A percentile compares a stretch with the other conserved stretches of the same genome.
phyloP scores from a whole-genome alignment of 2,888 invertebrate genomes.

The Erannis defoliaria region DNA sequence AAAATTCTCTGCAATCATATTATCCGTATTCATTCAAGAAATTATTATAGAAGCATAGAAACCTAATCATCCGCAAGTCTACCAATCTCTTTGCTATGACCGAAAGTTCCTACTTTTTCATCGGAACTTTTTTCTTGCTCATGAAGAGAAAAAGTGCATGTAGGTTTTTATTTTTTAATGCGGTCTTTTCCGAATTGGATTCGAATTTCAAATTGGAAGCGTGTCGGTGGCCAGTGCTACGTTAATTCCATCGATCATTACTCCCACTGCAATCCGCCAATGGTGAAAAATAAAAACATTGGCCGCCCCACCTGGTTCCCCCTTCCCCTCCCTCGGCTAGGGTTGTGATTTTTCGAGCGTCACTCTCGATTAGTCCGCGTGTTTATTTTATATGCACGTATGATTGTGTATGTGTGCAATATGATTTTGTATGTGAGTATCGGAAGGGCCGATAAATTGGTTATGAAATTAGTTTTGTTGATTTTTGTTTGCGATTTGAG shows the following conservation, averaged over 20 bases:
- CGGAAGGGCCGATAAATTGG: conserved; percentile 48
- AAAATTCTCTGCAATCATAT: not conserved
- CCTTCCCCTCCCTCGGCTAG: conserved; percentile 62
- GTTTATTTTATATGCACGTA: conserved; percentile 40
- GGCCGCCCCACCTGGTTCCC: conserved; percentile 71
- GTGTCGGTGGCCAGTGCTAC: conserved; percentile 73
- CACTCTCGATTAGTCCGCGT: conserved; percentile 66
- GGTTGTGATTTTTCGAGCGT: conserved; percentile 82
- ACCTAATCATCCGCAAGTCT: conserved; percentile 17
- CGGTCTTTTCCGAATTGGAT: conserved; percentile 29
- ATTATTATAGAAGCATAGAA: conserved; percentile 3
- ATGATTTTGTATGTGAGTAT: not conserved
- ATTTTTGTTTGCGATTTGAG: conserved; percentile 5
- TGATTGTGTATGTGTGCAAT: conserved; percentile 7
- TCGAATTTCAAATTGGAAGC: conserved; percentile 67
- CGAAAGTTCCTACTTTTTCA: conserved; percentile 27
- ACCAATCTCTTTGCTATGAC: conserved; percentile 22
- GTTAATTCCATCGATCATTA: conserved; percentile 86
- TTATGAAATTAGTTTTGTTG: conserved; percentile 26
- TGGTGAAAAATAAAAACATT: conserved; percentile 84
- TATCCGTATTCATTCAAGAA: not conserved
- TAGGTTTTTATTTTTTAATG: conserved; percentile 17
- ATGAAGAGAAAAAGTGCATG: conserved; percentile 13
- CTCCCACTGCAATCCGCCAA: conserved; percentile 85
- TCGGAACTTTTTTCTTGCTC: conserved; percentile 30